Conservation (phyloP, 2,113 vertebrate species). For the Chitala chitala region DNA sequence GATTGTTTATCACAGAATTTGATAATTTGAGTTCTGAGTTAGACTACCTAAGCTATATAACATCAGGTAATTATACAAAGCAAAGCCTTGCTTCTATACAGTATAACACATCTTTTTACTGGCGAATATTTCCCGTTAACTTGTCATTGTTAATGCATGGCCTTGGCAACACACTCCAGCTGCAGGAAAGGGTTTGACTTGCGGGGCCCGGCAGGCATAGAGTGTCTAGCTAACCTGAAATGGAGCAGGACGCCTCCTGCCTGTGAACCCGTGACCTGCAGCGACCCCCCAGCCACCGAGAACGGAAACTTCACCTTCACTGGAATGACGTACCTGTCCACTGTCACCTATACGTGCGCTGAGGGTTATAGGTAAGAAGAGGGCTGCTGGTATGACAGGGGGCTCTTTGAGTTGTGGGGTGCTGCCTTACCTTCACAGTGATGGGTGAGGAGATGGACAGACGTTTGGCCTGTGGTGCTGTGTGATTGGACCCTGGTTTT, state of each 20-base stretch:
- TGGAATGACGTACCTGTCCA: conserved; percentile 76
- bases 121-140: not conserved
- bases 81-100: no score
- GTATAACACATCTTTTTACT: not conserved
- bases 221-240: conserved; percentile 72
- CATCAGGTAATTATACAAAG: no score
- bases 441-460: not conserved
- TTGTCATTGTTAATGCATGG: not conserved
- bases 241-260: conserved; percentile 75
- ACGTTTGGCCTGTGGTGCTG: conserved; percentile 18
- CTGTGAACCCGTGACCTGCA: conserved; percentile 79
- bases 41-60: no score
- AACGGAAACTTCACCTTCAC: conserved; percentile 69
- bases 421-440: not conserved
- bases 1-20: no score
- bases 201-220: conserved; percentile 70
- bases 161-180: conserved; percentile 54
- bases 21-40: no score
- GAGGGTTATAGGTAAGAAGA: conserved; percentile 84
- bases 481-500: conserved; percentile 34
- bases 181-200: conserved; percentile 78
- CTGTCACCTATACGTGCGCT: conserved; percentile 71
- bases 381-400: not conserved
- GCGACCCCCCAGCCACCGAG: conserved; percentile 60
- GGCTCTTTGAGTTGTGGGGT: not conserved